phyloP scores from a whole-genome alignment of 2,113 vertebrate species.

The Upupa epops region DNA sequence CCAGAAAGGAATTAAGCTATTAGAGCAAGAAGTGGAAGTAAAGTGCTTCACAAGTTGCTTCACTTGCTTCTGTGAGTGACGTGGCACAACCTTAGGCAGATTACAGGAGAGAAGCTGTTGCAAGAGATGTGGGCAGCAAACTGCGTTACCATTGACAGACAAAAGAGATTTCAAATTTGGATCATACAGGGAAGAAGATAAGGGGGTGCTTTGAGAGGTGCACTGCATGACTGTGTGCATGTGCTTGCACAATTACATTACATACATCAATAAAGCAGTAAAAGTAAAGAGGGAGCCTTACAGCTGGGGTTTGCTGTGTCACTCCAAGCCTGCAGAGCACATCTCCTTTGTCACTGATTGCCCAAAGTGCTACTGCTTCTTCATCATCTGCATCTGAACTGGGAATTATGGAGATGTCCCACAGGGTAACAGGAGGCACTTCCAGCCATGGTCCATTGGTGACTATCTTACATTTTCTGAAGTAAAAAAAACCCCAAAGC shows the following conservation, averaged over 20 bases:
- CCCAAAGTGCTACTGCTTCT: constrained; percentile 87
- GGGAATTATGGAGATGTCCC: constrained; percentile 88
- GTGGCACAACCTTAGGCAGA: neutral
- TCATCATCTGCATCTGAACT: constrained; percentile 59
- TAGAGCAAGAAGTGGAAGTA: neutral
- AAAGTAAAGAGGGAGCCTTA: constrained; percentile 72
- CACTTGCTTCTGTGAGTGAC: neutral
- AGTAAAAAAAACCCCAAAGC: neutral
- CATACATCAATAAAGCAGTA: neutral
- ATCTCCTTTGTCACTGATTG: constrained; percentile 95
- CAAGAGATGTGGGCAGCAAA: neutral
- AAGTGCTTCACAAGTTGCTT: neutral
- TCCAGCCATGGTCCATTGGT: constrained; percentile 96
- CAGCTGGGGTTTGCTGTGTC: constrained; percentile 84
- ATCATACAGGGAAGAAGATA: neutral
- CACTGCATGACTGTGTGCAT: neutral
- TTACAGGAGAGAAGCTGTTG: neutral
- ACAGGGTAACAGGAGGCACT: constrained; percentile 86
- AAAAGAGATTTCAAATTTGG: neutral
- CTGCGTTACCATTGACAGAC: neutral
- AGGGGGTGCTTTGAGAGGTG: neutral
- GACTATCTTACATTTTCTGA: constrained; percentile 92
- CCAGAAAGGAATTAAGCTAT: neutral
- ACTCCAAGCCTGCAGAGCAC: constrained; percentile 92
- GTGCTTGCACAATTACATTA: neutral